These are phyloP conservation scores for Elachura formosa DNA, from an alignment of 2,113 vertebrate genomes.

Conservation along the genomic window DNA sequence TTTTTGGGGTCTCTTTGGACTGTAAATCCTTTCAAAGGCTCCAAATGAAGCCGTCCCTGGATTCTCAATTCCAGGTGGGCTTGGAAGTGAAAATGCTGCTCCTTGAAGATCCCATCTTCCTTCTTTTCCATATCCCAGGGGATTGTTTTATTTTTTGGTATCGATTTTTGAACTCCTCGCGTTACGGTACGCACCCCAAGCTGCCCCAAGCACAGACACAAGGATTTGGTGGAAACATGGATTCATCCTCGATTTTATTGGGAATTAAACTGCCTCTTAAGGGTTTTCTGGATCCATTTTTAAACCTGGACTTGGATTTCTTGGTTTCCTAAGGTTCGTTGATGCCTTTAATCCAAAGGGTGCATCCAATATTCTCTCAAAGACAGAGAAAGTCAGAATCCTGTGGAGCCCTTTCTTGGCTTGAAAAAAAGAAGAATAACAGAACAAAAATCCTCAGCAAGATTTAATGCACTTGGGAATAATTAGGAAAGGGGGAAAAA, in stretches of 20 bases:
- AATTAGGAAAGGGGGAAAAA: too few species aligned
- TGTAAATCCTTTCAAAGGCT: not conserved
- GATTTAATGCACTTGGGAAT: not conserved
- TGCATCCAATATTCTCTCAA: not conserved
- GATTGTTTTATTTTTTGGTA: not conserved
- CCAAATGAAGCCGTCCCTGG: too few species aligned
- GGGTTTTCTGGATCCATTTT: not conserved
- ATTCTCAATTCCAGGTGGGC: not conserved
- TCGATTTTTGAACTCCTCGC: not conserved
- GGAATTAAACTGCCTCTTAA: not conserved
- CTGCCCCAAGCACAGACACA: accelerated
- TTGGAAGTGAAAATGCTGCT: not conserved
- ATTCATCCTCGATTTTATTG: not conserved
- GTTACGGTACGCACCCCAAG: accelerated
- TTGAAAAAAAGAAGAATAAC: accelerated
- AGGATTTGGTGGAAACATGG: not conserved
- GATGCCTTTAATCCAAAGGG: not conserved
- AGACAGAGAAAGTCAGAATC: not conserved
- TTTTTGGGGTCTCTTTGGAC: not conserved
- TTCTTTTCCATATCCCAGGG: not conserved
- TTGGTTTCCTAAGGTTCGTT: not conserved
- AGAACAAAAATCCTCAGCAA: not conserved
- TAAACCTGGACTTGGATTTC: not conserved
- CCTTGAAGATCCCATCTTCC: not conserved
- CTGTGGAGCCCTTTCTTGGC: not conserved